These are phyloP conservation scores for Neria commutata DNA, from an alignment of 2,888 invertebrate species.

Conservation along the genomic window DNA sequence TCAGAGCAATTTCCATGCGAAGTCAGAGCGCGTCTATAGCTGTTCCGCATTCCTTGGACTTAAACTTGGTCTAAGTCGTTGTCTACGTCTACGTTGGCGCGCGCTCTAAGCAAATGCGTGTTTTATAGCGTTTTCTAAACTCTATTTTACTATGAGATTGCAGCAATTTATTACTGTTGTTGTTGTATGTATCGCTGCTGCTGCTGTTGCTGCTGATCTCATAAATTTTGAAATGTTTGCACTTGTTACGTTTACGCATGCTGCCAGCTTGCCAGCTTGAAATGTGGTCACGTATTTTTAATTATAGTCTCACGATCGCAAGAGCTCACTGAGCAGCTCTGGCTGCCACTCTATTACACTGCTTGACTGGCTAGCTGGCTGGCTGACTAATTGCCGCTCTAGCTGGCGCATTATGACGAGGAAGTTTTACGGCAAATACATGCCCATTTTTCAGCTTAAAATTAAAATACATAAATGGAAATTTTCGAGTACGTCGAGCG, in stretches of 20 bases:
- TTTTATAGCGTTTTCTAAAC: no score
- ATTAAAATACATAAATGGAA: no score
- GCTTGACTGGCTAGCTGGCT: conserved; percentile 5
- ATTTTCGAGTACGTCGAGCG: no score
- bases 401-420: conserved; percentile 8
- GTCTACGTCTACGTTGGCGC: no score
- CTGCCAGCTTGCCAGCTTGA: neutral
- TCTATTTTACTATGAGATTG: neutral
- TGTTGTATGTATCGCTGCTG: conserved; percentile 21
- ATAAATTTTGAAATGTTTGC: neutral
- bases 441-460: conserved; percentile 22
- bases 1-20: neutral
- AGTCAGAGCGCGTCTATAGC: neutral
- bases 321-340: neutral
- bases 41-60: neutral
- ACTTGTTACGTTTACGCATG: neutral
- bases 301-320: neutral
- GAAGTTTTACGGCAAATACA: conserved; percentile 5
- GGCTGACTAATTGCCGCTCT: conserved; percentile 16
- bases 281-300: neutral
- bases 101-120: no score
- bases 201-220: conserved; percentile 26
- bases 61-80: no score
- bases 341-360: conserved; percentile 22
- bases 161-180: neutral